Evolutionary conservation across 2,797 vertebrate species (phyloP).

Genomic region (Fringilla coelebs): DNA sequence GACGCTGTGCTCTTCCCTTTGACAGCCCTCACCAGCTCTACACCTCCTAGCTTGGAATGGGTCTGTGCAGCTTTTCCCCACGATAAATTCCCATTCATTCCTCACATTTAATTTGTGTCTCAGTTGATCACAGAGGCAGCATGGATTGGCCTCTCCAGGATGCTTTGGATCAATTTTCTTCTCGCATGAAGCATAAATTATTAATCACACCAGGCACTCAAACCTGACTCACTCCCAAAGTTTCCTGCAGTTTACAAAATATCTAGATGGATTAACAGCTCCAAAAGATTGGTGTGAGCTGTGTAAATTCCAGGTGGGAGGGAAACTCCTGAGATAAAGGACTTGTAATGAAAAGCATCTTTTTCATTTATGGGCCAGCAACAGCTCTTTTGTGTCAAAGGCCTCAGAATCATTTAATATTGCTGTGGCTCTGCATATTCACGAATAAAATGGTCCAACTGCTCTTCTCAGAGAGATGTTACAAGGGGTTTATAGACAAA

Average conservation of each 20-base stretch:
- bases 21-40: background rate
- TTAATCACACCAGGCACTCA: background rate
- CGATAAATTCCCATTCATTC: background rate
- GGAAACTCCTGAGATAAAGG: background rate
- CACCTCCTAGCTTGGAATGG: background rate
- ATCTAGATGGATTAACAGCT: background rate
- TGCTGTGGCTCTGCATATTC: background rate
- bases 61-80: background rate
- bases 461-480: background rate
- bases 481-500: background rate
- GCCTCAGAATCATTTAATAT: background rate
- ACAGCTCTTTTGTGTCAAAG: background rate
- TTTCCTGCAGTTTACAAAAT: background rate
- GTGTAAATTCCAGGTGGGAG: background rate
- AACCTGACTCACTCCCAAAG: background rate
- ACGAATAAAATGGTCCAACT: background rate
- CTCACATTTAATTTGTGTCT: background rate
- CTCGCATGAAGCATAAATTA: conserved; percentile 4
- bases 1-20: background rate
- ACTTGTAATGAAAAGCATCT: background rate
- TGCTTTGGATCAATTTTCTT: conserved; percentile 44
- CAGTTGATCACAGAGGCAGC: conserved; percentile 20
- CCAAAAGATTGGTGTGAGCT: fast-evolving
- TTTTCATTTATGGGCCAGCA: background rate
- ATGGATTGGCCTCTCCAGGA: conserved; percentile 48